Percentiles rank a stretch among this genome's conserved stretches.
Conservation (phyloP, 2,888 invertebrate species). For the Pterobdella sp. region DNA sequence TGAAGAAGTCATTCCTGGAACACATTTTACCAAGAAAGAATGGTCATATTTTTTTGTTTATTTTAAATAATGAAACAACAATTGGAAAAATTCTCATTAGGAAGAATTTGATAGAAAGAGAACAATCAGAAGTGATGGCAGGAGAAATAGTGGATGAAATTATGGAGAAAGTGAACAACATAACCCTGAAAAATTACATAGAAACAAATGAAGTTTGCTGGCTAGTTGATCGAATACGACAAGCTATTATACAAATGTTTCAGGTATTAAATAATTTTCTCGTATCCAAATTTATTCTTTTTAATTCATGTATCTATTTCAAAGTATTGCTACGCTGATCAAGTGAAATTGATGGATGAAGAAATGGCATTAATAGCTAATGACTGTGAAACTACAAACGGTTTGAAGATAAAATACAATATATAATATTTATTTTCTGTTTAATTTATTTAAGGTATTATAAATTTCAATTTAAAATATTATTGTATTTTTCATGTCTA, state of each 20-base stretch:
- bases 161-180: neutral
- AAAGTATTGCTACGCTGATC: neutral
- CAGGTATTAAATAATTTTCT: constrained; percentile 1
- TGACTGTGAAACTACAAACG: neutral
- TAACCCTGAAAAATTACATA: constrained; percentile 3
- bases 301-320: too few relatives aligned
- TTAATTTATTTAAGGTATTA: too few relatives aligned
- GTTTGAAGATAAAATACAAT: too few relatives aligned
- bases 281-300: neutral
- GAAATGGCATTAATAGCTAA: neutral
- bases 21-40: constrained; percentile 11
- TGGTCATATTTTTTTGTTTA: constrained; percentile 21
- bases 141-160: constrained; percentile 14
- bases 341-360: constrained; percentile 5
- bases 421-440: too few relatives aligned
- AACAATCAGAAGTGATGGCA: constrained; percentile 15
- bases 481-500: too few relatives aligned
- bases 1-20: neutral
- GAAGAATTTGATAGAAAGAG: constrained; percentile 18
- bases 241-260: constrained; percentile 19
- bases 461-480: too few relatives aligned
- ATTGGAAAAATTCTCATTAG: neutral
- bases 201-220: neutral
- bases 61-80: neutral
- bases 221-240: constrained; percentile 16